Evolutionary conservation across 2,888 invertebrate species (phyloP), one percentile per base, ranked within the genome.

Genomic region (Andrena bucephala): DNA sequence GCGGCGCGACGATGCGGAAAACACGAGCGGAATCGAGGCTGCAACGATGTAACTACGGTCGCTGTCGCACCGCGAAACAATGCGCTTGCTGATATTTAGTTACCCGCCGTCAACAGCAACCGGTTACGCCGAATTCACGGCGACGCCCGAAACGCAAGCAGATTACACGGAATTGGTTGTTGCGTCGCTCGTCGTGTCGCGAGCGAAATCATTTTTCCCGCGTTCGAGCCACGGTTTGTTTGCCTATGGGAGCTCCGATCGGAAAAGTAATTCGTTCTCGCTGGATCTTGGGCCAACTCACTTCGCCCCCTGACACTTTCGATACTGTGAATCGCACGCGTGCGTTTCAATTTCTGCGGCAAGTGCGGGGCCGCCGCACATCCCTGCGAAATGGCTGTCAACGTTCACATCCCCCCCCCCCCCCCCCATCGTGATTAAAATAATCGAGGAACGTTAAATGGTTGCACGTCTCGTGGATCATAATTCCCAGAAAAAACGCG

Each of bases 61-160:
- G 52, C 73, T 66, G 81, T 80, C 80, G 74, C 20, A 70, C 70
- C 81, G 60, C 80, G 80, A 80, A 81, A 81, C 80, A 81, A 74
- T 74, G 69, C 80, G 50, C 74, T 74, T 54, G 42, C 52, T 60
- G 69, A 73, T 80, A 81, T 81, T 81, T 74, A 70, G 73, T 80
- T 80, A 70, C 68, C 24, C 63, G 63, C 74, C 73, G 81, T 79
- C 81, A 69, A 74, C 73, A 65, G 27, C 74, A 70, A 52, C 69
- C 42, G 33, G 66, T 80, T 74, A 69, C 80, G 52, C 60, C 36
- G 42, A 73, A 81, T 62, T 63, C 48, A 50, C 72, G 81, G 67
- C 68, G 79, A 79, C 68, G 72, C 27, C 63, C n/a, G 57, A 29
- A 33, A 3, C 54, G 72, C 31, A 33, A 50, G 54, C 81, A 59